Evolutionary conservation across 2,888 invertebrate genomes (phyloP).

Genomic region (Nomada hirtipes): DNA sequence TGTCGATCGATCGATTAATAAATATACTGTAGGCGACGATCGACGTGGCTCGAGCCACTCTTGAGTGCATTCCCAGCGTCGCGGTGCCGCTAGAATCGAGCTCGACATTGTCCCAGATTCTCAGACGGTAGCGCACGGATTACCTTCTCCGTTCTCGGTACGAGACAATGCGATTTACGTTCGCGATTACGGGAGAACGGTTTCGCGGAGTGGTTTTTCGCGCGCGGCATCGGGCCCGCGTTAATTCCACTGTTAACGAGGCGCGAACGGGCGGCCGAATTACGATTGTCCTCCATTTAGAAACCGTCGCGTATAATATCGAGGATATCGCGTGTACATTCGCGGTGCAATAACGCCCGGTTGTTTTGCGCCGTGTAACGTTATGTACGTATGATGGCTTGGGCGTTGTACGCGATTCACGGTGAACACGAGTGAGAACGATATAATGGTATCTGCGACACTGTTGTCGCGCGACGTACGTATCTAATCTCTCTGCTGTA

Average conservation of each 20-base stretch:
- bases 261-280: constrained; percentile 44
- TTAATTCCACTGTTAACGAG: constrained; percentile 52
- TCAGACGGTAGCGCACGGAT: constrained; percentile 48
- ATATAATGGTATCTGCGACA: too few species aligned
- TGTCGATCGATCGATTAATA: constrained; percentile 67
- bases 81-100: constrained; percentile 65
- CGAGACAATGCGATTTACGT: constrained; percentile 59
- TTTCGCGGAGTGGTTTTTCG: constrained; percentile 27
- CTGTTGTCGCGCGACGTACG: too few species aligned
- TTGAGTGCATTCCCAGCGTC: constrained; percentile 60
- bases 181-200: constrained; percentile 2
- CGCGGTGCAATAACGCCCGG: constrained; percentile 46
- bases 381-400: constrained; percentile 22
- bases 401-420: not conserved
- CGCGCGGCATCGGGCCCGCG: constrained; percentile 4
- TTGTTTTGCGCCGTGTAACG: constrained; percentile 50
- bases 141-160: constrained; percentile 59
- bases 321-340: constrained; percentile 16
- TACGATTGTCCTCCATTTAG: constrained; percentile 45
- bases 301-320: constrained; percentile 3
- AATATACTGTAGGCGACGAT: constrained; percentile 59
- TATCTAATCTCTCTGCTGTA: too few species aligned
- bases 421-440: constrained; percentile 45
- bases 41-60: constrained; percentile 20
- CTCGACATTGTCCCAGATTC: constrained; percentile 73